phyloP scores from a whole-genome alignment of 2,113 vertebrate species.

The Lepisosteus osseus region DNA sequence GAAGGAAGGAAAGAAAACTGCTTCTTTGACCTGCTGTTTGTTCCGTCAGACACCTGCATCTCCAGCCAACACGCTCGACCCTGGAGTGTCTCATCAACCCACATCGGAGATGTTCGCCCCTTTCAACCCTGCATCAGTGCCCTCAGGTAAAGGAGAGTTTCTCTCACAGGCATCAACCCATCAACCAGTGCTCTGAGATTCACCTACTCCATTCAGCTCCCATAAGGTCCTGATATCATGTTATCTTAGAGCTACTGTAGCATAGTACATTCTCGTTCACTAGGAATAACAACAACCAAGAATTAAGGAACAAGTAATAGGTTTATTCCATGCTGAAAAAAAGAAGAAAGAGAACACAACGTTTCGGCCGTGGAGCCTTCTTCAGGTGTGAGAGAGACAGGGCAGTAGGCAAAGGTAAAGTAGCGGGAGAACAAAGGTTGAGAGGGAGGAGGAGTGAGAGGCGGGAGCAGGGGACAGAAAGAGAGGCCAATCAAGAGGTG shows the following conservation, averaged over 20 bases:
- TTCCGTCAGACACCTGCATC: slow-evolving; percentile 85
- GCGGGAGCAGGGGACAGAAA: too few relatives aligned
- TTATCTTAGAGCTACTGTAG: neutral
- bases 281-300: too few relatives aligned
- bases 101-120: slow-evolving; percentile 87
- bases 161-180: neutral
- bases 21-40: neutral
- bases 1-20: too few relatives aligned
- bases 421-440: too few relatives aligned
- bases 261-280: neutral
- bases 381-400: too few relatives aligned
- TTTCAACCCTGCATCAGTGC: slow-evolving; percentile 90
- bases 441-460: too few relatives aligned
- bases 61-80: slow-evolving; percentile 93
- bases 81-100: slow-evolving; percentile 82
- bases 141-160: slow-evolving; percentile 80
- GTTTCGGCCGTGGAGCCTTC: too few relatives aligned
- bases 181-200: slow-evolving; percentile 21
- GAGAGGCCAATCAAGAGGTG: too few relatives aligned
- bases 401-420: too few relatives aligned
- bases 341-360: too few relatives aligned
- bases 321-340: too few relatives aligned
- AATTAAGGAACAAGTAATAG: too few relatives aligned
- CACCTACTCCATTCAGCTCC: neutral
- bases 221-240: neutral